phyloP scores from a whole-genome alignment of 2,113 vertebrate genomes.

The Pelusios castaneus region DNA sequence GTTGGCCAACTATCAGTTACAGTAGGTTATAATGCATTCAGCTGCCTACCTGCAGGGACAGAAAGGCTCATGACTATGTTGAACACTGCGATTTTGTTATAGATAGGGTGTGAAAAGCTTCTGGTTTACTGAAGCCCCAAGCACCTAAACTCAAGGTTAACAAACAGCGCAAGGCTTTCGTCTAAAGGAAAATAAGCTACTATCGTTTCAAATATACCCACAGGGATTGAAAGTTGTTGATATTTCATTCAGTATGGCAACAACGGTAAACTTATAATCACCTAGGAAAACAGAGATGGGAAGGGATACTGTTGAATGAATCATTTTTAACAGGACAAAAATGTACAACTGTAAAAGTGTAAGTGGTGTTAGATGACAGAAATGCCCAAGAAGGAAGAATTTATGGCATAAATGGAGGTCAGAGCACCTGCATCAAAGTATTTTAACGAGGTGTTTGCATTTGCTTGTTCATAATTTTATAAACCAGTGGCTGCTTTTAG shows the following conservation, averaged over 20 bases:
- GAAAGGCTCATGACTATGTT: background rate
- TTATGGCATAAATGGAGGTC: background rate
- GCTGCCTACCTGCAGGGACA: background rate
- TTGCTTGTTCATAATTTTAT: background rate
- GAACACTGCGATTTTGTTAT: background rate
- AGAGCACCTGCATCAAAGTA: conserved; percentile 26
- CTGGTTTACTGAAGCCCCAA: background rate
- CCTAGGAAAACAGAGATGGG: background rate
- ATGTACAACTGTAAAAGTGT: background rate
- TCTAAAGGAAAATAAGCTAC: background rate
- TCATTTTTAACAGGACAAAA: conserved; percentile 11
- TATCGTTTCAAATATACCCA: background rate
- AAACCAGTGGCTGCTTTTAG: background rate
- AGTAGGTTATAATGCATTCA: background rate
- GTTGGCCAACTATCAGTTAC: background rate
- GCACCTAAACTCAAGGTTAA: background rate
- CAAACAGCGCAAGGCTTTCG: background rate
- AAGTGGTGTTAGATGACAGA: conserved; percentile 16
- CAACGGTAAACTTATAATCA: background rate
- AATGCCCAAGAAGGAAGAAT: background rate
- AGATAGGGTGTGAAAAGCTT: background rate
- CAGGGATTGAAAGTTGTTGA: background rate
- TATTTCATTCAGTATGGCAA: background rate
- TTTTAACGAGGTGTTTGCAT: background rate
- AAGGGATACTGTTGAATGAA: conserved; percentile 9